These are phyloP conservation scores for Lemur catta DNA, from an alignment of 2,797 vertebrate genomes.

Conservation along the genomic window DNA sequence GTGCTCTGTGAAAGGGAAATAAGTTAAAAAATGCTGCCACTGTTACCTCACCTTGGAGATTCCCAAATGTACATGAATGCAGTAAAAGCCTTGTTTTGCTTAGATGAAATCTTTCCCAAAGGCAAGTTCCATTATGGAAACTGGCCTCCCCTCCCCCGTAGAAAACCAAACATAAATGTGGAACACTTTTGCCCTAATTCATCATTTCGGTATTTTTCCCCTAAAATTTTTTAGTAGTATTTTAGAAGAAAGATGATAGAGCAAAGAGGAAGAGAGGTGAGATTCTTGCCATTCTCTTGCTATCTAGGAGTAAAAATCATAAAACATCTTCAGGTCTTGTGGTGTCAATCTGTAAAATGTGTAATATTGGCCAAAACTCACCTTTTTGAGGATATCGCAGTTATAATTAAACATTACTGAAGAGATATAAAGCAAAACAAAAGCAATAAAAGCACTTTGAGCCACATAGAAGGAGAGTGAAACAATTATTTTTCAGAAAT, in stretches of 20 bases:
- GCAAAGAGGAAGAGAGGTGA: not conserved
- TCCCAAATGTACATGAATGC: not conserved
- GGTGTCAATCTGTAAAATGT: not conserved
- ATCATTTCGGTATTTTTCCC: not conserved
- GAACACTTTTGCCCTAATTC: not conserved
- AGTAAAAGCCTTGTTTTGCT: not conserved
- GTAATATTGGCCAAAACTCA: not conserved
- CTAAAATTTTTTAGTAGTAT: not conserved
- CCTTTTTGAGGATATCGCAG: not conserved
- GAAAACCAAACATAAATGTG: not conserved
- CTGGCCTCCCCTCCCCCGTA: rapidly evolving
- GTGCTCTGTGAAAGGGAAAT: not conserved
- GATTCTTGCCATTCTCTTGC: not conserved
- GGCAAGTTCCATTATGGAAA: not conserved
- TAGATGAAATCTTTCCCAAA: not conserved
- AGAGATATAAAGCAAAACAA: not conserved
- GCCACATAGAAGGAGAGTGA: not conserved
- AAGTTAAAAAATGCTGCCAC: not conserved
- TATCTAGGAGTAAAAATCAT: not conserved
- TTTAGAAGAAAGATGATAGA: not conserved
- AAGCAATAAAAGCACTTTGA: not conserved
- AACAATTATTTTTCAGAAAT: not conserved
- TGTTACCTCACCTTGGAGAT: not conserved
- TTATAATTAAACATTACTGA: not conserved
- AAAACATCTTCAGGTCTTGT: not conserved